Base-by-base conservation (phyloP, 2,797 vertebrate genomes). In the Enoplosus armatus region DNA sequence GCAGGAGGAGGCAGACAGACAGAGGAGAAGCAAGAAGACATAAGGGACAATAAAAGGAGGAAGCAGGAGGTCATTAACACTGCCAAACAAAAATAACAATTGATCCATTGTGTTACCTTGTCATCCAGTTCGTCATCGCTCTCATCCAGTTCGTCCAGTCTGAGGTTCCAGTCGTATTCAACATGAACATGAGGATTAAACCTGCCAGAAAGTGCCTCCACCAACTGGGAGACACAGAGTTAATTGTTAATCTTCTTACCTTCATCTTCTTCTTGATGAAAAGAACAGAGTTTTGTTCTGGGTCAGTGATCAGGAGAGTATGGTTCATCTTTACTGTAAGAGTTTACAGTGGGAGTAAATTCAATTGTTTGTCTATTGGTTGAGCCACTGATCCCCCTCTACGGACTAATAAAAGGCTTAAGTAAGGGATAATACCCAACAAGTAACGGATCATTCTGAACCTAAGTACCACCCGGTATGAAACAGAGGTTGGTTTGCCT, bases 131-230 rank as follows among this genome's bases (percentile, higher is more conserved):
- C 77, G 0, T 79, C 77, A 3, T 79, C 77, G 0, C 77, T 73
- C 48, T 79, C 97, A 15, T 98, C 97, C 67, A 98, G 93, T 72
- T 97, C 97, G 12, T 98, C 97, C 86, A 96, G 95, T 1, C 96
- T 92, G 84, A 98, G 96, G 71, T 97, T 97, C 97, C 97, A 98
- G 35, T 98, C 97, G 1, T 97, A 97, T 58, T 97, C 97, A 12
- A 97, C 95, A 0, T 97, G 97, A 43, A 97, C 95, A 0, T 73
- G 77, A 61, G 70, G 70, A 20, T 73, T 79, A 24, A 79, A 79
- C 55, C 70, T 60, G 29, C 70, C 70, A 1, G 48, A 62, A 5
- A 63, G 8, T 0, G 64, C 56, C 56, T 80, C 77, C 39, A 54
- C 39, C 39, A 79, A 2, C 77, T 79, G 59, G 62, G 26, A 66